A percentile compares a stretch with the other conserved stretches of the same genome.
phyloP scores from a whole-genome alignment of 1,140 invertebrate genomes.

The Pseudomyrmex cubaensis region DNA sequence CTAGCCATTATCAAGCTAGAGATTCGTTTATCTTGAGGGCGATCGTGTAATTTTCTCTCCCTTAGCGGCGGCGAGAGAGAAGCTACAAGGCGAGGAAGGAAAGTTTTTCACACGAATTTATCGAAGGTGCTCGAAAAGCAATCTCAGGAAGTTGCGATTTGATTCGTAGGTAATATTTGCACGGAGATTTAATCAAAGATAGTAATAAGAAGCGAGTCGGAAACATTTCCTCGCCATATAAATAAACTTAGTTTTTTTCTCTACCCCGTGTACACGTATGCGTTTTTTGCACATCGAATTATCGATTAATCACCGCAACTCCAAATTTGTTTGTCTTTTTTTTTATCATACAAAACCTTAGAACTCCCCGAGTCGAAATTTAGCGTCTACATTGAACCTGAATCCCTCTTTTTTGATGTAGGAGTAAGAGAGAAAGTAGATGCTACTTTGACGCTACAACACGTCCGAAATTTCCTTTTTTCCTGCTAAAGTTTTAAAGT shows the following conservation, averaged over 20 bases:
- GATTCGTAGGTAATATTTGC: background rate
- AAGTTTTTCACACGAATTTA: background rate
- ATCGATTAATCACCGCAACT: background rate
- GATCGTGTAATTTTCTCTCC: background rate
- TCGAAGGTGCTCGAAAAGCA: background rate
- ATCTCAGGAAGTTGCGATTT: background rate
- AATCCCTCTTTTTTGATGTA: too few species aligned
- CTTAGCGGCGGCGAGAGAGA: background rate
- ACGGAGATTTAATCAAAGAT: background rate
- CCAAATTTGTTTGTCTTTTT: too few species aligned
- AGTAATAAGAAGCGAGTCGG: background rate
- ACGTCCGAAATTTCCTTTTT: too few species aligned
- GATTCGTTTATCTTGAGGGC: slow-evolving; percentile 14
- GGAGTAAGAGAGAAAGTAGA: too few species aligned
- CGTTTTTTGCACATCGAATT: too few species aligned
- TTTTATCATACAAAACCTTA: too few species aligned
- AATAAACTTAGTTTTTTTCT: too few species aligned
- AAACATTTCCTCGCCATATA: background rate
- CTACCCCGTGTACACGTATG: too few species aligned
- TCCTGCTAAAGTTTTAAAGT: too few species aligned
- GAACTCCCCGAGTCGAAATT: too few species aligned
- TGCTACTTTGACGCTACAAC: too few species aligned
- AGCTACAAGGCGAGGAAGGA: background rate
- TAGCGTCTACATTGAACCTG: too few species aligned
- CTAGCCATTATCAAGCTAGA: background rate